Base-by-base conservation (phyloP, 2,113 vertebrate genomes). In the Myiozetetes cayanensis region DNA sequence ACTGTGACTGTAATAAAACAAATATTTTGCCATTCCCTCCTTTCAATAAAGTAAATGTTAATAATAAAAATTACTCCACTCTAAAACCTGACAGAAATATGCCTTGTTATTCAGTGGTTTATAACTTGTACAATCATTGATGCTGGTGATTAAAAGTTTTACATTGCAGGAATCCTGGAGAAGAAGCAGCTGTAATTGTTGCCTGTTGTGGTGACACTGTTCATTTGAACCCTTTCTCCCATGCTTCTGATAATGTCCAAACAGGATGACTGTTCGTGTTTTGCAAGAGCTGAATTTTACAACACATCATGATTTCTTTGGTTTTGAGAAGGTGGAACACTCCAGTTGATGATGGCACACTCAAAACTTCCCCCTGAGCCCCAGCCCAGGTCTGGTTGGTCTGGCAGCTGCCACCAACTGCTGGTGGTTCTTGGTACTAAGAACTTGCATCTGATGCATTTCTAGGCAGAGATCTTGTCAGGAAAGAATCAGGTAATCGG, bases 21-120 rank as follows among this genome's bases (percentile, higher is more conserved):
- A 63, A 61, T 39, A 68, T 56, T 23, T 87, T 18, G 3, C 9
- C n/a, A 27, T 35, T 50, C 25, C 16, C 6, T 85, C 6, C n/a
- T 61, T 72, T 82, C n/a, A 53, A 71, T 39, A 19, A 70, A 66
- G 56, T 17, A 53, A 73, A 70, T 10, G 19, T 25, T 59, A 41
- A 49, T 63, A 55, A 37, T 61, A 23, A 11, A 53, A 59, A 73
- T 8, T 1, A 2, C 0, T 0, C 4, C 5, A 27, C 33, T n/a
- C 20, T 35, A 23, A 47, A 66, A 59, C 46, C 20, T 63, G 55
- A 52, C 11, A 81, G 47, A 27, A 55, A 6, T n/a, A 24, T 43
- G 5, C 24, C 21, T 24, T 82, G 14, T 22, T 68, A 3, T 68
- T 72, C 28, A 65, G 41, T 23, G 55, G 25, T 33, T 41, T 70